Evolutionary conservation across 2,888 invertebrate genomes (phyloP), one percentile per base, ranked within the genome.

Genomic region (Rhagonycha fulva): DNA sequence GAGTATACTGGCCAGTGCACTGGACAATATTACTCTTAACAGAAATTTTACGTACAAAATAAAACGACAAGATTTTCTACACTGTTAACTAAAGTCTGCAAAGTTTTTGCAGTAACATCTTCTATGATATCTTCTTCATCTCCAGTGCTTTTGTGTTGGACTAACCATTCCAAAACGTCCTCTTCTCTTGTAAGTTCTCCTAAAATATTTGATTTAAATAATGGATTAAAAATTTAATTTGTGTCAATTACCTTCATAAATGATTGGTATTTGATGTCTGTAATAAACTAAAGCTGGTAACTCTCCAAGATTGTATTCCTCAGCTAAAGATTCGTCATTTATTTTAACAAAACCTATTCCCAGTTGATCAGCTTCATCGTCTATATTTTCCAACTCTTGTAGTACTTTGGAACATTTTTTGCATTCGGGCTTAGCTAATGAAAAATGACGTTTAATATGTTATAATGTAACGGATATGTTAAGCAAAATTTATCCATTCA

Each of bases 301-400:
- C 76, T 93, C 91, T 85, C 95, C 96, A 88, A 97, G 91, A 90
- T 95, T 97, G 89, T 97, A 97, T 89, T 97, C 97, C 85, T 96
- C 96, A 79, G 97, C 96, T 82, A 97, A 90, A 84, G 93, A 92
- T 88, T 96, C 95, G 86, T 97, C 97, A 85, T 96, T 95, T 86
- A 97, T 97, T 89, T 97, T 97, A 80, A 97, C 97, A 88, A 97
- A 97, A 82, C 96, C 97, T 85, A 97, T 97, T 79, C 96, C 97
- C 80, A 97, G 91, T 87, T 97, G 96, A 88, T 97, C 97, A 47
- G 97, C 97, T 88, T 97, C 97, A 85, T 97, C 96, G 86, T 97
- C 97, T 86, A 97, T 97, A 89, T 97, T 97, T 88, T 97, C 97
- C 88, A 97, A 88, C 88, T 97, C 96, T 88, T 95, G 94, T 79